Base-by-base conservation (phyloP, 2,113 vertebrate genomes). In the Dunckerocampus dactyliophorus region DNA sequence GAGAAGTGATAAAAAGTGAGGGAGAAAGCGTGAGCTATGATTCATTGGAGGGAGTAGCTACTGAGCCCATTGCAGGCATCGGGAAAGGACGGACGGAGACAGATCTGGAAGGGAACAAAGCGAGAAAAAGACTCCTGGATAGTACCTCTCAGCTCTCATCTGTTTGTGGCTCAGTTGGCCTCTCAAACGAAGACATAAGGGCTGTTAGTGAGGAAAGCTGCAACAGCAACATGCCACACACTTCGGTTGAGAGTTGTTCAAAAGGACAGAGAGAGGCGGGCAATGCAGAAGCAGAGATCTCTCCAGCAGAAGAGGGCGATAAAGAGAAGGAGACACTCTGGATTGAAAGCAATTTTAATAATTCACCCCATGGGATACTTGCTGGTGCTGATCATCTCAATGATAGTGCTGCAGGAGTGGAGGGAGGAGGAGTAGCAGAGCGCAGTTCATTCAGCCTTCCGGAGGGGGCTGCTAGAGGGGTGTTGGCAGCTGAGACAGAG, bases 1-100 rank as follows among this genome's bases (percentile, higher is more conserved):
- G 83, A 88, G 89, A 88, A 91, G 83, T 81, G 82, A 88, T 86
- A 75, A 79, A 90, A 88, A 79, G 84, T 59, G 49, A 82, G 71
- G 65, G 80, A 87, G 87, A 86, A 78, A 67, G 80, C n/a, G 70
- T 63, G 76, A 83, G 77, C 73, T 39, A 59, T 73, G 80, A 89
- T 82, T 81, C 61, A 58, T 50, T 50, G 69, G 72, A 72, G 65
- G 79, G 70, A 63, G 79, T 52, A 50, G 76, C 65, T 71, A 69
- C 66, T 75, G 66, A 67, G 72, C 66, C 76, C 47, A 47, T 64
- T 47, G 60, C 63, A 79, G 74, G 67, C 67, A 70, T 73, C 45
- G 65, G 76, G 70, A 54, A 71, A 54, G 75, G 69, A 63, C 58
- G 1, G 22, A 69, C 54, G 72, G 76, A 69, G 49, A 50, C 34